phyloP scores from a whole-genome alignment of 2,113 vertebrate genomes.

The Nymphicus hollandicus region DNA sequence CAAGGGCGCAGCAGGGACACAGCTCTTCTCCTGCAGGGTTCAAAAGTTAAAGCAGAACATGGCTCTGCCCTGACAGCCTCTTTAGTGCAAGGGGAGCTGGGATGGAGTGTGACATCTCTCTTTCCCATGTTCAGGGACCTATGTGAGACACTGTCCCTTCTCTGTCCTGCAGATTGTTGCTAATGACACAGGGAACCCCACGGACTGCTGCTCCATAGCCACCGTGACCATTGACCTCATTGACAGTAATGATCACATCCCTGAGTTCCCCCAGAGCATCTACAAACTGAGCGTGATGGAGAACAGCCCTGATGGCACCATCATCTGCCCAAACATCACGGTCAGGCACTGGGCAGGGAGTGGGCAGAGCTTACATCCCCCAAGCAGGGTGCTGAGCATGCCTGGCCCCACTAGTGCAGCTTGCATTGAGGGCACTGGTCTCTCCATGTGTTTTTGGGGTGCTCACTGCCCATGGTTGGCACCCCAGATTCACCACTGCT shows the following conservation, averaged over 20 bases:
- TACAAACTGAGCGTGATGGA: conserved; percentile 77
- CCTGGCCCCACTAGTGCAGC: neutral
- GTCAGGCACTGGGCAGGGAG: conserved; percentile 59
- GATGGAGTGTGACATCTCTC: neutral
- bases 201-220: conserved; percentile 68
- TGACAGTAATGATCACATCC: conserved; percentile 88
- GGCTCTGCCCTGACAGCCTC: neutral
- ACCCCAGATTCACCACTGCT: neutral
- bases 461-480: neutral
- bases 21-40: neutral
- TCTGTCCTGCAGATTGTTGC: conserved; percentile 80
- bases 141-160: neutral
- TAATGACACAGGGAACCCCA: conserved; percentile 58
- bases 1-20: rapidly evolving
- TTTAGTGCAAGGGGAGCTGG: neutral
- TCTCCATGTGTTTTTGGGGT: neutral
- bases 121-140: neutral
- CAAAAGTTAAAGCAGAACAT: neutral
- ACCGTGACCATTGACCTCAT: conserved; percentile 80
- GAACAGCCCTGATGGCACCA: conserved; percentile 67
- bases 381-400: neutral
- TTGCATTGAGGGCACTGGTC: neutral
- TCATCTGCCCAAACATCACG: conserved; percentile 64
- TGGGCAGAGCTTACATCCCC: neutral
- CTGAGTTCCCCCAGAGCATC: conserved; percentile 71